These are phyloP conservation scores for Drosophila helvetica DNA, from an alignment of 2,888 invertebrate genomes.

Conservation along the genomic window DNA sequence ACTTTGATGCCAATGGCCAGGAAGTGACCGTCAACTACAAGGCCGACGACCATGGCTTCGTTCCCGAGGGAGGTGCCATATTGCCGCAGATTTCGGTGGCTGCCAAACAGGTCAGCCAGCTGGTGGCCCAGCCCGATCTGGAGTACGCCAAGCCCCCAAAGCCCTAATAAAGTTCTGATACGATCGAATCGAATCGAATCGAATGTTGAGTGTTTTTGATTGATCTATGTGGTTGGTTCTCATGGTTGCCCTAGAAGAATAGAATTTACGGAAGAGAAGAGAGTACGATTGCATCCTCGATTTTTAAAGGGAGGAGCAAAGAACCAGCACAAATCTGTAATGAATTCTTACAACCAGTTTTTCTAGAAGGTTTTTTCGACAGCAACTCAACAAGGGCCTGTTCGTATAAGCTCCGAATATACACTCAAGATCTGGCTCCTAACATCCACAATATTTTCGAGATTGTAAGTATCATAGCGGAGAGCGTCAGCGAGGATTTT, in stretches of 20 bases:
- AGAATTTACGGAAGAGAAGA: background rate
- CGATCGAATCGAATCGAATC: background rate
- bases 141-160: slow-evolving; percentile 58
- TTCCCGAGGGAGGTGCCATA: slow-evolving; percentile 82
- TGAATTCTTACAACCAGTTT: background rate
- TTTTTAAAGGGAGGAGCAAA: no score
- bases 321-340: no score
- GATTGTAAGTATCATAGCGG: background rate
- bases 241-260: background rate
- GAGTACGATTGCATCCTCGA: background rate
- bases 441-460: no score
- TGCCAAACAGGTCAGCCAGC: slow-evolving; percentile 74
- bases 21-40: slow-evolving; percentile 81
- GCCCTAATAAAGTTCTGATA: slow-evolving; percentile 30
- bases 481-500: background rate
- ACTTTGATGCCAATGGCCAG: slow-evolving; percentile 79
- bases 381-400: background rate
- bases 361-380: background rate
- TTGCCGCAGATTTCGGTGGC: slow-evolving; percentile 74
- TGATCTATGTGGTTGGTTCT: background rate
- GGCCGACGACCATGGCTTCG: slow-evolving; percentile 82
- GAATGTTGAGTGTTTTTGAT: slow-evolving; percentile 1
- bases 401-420: no score
- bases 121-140: slow-evolving; percentile 49
- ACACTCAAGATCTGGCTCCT: background rate